Conservation (phyloP, 2,113 vertebrate genomes). For the Girardinichthys multiradiatus region DNA sequence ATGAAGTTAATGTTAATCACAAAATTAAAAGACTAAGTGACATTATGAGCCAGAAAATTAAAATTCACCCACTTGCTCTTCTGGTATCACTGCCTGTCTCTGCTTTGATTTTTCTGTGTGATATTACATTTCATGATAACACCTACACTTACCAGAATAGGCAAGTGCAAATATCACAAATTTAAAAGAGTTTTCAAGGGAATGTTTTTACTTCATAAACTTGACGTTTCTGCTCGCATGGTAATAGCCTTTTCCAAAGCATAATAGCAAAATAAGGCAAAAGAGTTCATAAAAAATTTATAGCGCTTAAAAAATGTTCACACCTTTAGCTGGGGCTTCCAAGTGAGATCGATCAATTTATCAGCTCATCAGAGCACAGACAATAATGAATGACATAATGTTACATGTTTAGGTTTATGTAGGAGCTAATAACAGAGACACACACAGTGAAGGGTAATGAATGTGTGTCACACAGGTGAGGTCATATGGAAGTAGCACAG, state of each 20-base stretch:
- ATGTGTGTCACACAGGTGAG: constrained; percentile 3
- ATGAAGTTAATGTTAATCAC: constrained; percentile 61
- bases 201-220: constrained; percentile 30
- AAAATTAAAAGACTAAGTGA: constrained; percentile 57
- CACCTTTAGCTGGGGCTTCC: not conserved
- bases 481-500: constrained; percentile 1
- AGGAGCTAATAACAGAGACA: not conserved
- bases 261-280: constrained; percentile 7
- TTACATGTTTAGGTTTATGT: constrained; percentile 12
- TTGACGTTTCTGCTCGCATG: constrained; percentile 52
- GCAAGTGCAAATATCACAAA: constrained; percentile 54
- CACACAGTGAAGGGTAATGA: constrained; percentile 14
- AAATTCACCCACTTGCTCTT: constrained; percentile 13
- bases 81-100: constrained; percentile 29
- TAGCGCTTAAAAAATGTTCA: not conserved
- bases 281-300: constrained; percentile 18
- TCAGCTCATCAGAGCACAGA: not conserved
- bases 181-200: constrained; percentile 29
- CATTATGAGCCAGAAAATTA: constrained; percentile 16
- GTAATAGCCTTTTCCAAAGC: constrained; percentile 19
- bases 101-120: constrained; percentile 27
- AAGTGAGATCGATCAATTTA: not conserved
- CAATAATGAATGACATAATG: constrained; percentile 1
- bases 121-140: constrained; percentile 57
- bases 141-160: constrained; percentile 39